Evolutionary conservation across 2,888 invertebrate genomes (phyloP).

Genomic region (Drosophila acutilabella): DNA sequence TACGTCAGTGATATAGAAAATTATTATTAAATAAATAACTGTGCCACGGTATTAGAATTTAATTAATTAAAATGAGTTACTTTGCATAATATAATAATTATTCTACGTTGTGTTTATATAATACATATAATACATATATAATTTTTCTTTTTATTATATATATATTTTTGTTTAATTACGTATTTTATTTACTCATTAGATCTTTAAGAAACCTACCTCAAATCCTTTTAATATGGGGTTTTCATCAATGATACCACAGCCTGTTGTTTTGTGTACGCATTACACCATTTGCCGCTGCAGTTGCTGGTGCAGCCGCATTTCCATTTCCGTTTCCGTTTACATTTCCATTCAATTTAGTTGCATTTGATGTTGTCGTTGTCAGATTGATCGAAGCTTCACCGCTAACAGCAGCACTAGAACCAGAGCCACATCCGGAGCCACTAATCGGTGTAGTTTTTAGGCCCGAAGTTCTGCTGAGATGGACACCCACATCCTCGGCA

Average conservation of each 20-base stretch:
- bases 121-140: not conserved
- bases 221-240: constrained; percentile 80
- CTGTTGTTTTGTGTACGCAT: constrained; percentile 78
- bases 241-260: constrained; percentile 85
- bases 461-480: constrained; percentile 48
- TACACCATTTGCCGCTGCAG: constrained; percentile 55
- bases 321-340: constrained; percentile 34
- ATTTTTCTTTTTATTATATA: no score
- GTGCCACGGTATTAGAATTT: no score
- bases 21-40: no score
- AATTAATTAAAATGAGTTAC: no score
- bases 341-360: constrained; percentile 55
- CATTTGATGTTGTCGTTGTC: constrained; percentile 42
- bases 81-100: no score
- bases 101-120: no score
- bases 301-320: constrained; percentile 40
- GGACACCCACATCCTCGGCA: constrained; percentile 61
- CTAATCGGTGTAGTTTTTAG: constrained; percentile 4
- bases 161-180: not conserved
- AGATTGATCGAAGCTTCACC: constrained; percentile 60
- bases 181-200: not conserved
- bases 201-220: constrained; percentile 71
- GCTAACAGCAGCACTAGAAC: constrained; percentile 44
- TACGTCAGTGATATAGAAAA: no score
- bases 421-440: not conserved